Conservation (phyloP, 2,113 vertebrate genomes). For the Gopherus flavomarginatus region DNA sequence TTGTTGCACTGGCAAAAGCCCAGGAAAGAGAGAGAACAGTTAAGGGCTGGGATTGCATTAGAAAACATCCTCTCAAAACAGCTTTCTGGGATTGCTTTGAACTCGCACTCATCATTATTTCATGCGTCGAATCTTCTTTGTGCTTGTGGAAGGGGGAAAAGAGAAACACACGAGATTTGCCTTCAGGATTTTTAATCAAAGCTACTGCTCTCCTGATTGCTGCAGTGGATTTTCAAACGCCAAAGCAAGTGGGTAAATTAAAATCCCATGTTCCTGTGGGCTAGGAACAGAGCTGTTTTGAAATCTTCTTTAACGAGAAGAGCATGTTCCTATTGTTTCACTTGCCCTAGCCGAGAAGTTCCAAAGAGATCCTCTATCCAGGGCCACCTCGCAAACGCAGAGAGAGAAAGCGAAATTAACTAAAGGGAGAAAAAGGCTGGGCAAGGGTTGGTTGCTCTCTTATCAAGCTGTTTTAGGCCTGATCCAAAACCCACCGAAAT, state of each 20-base stretch:
- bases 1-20: background rate
- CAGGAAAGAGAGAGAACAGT: background rate
- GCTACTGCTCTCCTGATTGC: constrained; percentile 20
- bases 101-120: constrained; percentile 69
- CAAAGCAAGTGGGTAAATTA: constrained; percentile 41
- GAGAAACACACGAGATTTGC: constrained; percentile 34
- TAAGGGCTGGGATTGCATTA: background rate
- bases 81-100: constrained; percentile 56
- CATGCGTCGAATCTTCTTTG: constrained; percentile 51
- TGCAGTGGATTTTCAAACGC: constrained; percentile 54
- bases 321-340: constrained; percentile 8
- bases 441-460: background rate
- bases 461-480: background rate
- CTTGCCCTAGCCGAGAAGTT: background rate
- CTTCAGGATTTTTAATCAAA: constrained; percentile 66
- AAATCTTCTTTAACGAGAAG: constrained; percentile 12
- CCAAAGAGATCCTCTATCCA: background rate
- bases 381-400: background rate
- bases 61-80: constrained; percentile 13
- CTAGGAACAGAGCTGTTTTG: background rate
- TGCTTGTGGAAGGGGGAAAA: constrained; percentile 26
- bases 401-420: background rate
- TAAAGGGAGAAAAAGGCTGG: background rate
- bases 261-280: constrained; percentile 31
- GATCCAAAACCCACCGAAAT: background rate